A percentile compares a stretch with the other conserved stretches of the same genome.
Conservation (phyloP, 2,113 vertebrate genomes). For the Eretmochelys imbricata region DNA sequence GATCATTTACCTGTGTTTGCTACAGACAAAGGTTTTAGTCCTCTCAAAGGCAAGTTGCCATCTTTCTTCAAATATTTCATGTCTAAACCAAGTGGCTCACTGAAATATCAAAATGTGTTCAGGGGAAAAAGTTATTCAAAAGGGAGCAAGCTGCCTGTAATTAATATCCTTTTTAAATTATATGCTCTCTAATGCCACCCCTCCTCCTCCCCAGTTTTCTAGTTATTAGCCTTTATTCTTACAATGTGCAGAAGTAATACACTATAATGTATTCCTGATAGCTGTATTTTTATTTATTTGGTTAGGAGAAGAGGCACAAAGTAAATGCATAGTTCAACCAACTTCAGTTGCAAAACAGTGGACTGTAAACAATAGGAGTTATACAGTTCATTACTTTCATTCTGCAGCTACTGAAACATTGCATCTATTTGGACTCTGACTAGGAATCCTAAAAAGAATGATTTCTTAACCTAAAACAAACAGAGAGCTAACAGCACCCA, state of each 20-base stretch:
- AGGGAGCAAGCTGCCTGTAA: background rate
- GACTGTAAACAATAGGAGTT: background rate
- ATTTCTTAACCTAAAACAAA: background rate
- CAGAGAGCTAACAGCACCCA: background rate
- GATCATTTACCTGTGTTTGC: background rate
- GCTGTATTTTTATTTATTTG: background rate
- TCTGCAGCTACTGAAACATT: background rate
- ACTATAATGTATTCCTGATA: background rate
- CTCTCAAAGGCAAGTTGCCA: background rate
- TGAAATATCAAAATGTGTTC: background rate
- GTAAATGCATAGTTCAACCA: background rate
- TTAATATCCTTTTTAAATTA: background rate
- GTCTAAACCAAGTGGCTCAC: background rate
- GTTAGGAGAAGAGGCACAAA: background rate
- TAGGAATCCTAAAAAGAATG: background rate
- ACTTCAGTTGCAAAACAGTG: background rate
- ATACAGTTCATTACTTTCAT: background rate
- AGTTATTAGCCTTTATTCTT: background rate
- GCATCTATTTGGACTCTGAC: background rate
- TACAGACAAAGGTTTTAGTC: background rate
- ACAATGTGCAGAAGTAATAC: background rate
- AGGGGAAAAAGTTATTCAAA: background rate
- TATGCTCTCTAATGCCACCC: background rate
- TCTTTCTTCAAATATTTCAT: conserved; percentile 26
- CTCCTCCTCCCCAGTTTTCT: background rate